Evolutionary conservation across 2,888 invertebrate genomes (phyloP), one percentile per base, ranked within the genome.

Genomic region (Gnatocerus cornutus): DNA sequence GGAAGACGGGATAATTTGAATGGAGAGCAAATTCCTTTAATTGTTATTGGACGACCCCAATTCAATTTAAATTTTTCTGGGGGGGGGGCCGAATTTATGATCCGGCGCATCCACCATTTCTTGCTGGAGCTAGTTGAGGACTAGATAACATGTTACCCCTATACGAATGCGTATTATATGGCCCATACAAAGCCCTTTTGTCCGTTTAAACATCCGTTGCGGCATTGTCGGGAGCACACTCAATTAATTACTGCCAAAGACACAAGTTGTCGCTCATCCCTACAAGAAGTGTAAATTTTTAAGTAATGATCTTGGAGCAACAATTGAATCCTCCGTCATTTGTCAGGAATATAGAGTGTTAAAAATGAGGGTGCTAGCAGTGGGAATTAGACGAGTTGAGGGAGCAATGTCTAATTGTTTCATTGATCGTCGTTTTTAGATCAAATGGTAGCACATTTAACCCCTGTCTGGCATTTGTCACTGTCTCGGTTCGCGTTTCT

Each of bases 331-430:
- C 76, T 70, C 73, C 66, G 75, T 81, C 81, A 82, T 83, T 83
- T 83, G 83, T 84, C 84, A 83, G 77, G 81, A 82, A 80, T 81
- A 88, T 86, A 84, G 86, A 85, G 84, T 86, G 86, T 81, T 81
- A 82, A 81, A 82, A 82, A 81, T 81, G 79, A 78, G 80, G 76
- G 79, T 76, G 48, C 65, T 56, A 53, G 46, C 65, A 72, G 70
- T 62, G 70, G 64, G 73, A 69, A 73, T 74, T 73, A 73, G 74
- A 68, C 76, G 82, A 84, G 85, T 86, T 84, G 85, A 75, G 73
- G 76, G 74, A 81, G 72, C 67, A 71, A 73, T 79, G 77, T 80
- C 80, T 83, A 82, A 82, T 82, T 81, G 81, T 82, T 81, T 81
- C 81, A 82, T 81, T 80, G 81, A 81, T 82, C 82, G 80, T 78